phyloP scores from a whole-genome alignment of 2,888 invertebrate genomes.

The Apodemia hepburni region DNA sequence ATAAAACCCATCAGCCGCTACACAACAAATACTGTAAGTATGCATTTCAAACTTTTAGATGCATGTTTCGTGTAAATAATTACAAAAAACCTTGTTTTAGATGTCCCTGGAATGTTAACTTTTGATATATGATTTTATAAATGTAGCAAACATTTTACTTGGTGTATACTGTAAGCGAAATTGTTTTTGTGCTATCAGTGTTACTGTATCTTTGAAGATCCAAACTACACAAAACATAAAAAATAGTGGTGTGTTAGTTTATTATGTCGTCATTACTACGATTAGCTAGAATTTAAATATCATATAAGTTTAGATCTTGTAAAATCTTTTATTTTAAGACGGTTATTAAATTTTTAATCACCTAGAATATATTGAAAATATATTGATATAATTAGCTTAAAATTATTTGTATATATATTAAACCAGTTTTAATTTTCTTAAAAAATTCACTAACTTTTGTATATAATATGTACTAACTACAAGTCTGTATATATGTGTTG shows the following conservation, averaged over 20 bases:
- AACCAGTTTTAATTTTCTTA: too few species aligned
- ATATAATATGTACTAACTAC: too few species aligned
- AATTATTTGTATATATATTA: too few species aligned
- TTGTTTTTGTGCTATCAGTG: not conserved
- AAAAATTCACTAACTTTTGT: too few species aligned
- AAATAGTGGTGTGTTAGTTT: too few species aligned
- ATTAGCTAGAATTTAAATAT: too few species aligned
- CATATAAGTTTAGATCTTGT: too few species aligned
- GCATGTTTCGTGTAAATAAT: constrained; percentile 31
- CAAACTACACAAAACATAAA: not conserved
- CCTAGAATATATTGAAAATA: too few species aligned
- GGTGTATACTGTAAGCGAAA: not conserved
- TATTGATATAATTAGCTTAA: too few species aligned
- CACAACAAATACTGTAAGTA: constrained; percentile 86
- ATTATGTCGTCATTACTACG: too few species aligned
- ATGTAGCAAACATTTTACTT: not conserved
- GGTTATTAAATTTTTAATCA: not conserved
- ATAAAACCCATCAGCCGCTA: constrained; percentile 87
- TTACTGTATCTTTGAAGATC: not conserved
- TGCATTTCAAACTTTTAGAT: constrained; percentile 52
- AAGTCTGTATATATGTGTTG: too few species aligned
- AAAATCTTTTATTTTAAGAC: not conserved
- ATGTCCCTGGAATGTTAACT: constrained; percentile 13
- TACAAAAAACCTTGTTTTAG: constrained; percentile 5
- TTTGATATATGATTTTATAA: constrained; percentile 5